Base-by-base conservation (phyloP, 2,797 vertebrate genomes). In the Choloepus didactylus region DNA sequence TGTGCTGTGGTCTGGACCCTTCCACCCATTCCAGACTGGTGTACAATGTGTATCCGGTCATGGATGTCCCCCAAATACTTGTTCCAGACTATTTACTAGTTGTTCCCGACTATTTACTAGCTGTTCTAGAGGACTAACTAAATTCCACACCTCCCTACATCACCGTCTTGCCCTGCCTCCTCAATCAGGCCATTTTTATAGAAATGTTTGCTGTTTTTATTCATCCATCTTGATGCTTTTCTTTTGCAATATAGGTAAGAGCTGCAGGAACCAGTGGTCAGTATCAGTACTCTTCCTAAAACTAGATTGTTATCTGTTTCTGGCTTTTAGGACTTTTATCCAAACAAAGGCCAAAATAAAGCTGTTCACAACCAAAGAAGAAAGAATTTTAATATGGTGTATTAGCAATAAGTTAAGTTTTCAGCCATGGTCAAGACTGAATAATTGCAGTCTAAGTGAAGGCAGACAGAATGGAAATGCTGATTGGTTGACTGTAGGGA, bases 301-400 rank as follows among this genome's bases (percentile, higher is more conserved):
- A 77, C 25, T 83, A 56, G 29, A n/a, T 41, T 77, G 2, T 41
- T 77, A 56, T 23, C 21, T 62, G 1, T 80, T 89, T 91, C 49
- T 66, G 80, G 49, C 15, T 87, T 67, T 67, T 80, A 77, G 67
- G 10, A 35, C 51, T 82, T 60, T 84, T 31, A 64, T 15, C 23
- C 29, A 80, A 83, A 77, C 87, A 83, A 79, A 87, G 6, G 19
- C 16, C 35, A 89, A 67, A 93, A 87, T 73, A 83, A 95, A 91
- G 7, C 54, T 79, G 46, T 25, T 60, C 18, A 59, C 27, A 72
- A 35, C 29, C 62, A 62, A 82, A 69, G 59, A 76, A 8, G 16
- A 95, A 67, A 44, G 27, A 87, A 81, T 90, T 95, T 90, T 81
- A 86, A 25, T 62, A 38, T 87, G 44, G 9, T 41, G 8, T 72